A percentile compares a stretch with the other conserved stretches of the same genome.
phyloP scores from a whole-genome alignment of 1,140 invertebrate genomes.

The Microplitis demolitor region DNA sequence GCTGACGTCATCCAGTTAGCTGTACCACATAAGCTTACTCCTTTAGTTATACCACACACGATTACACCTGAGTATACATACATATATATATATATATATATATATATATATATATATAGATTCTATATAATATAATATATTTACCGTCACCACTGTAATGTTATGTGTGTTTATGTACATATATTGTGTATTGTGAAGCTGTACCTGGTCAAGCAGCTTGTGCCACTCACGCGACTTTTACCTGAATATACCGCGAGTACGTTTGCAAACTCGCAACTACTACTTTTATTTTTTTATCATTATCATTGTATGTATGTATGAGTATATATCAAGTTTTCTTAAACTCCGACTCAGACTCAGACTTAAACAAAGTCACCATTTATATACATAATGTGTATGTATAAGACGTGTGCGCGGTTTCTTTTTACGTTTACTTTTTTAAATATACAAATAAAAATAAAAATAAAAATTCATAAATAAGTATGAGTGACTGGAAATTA shows the following conservation, averaged over 20 bases:
- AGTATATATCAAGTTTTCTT: slow-evolving; percentile 20
- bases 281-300: neutral
- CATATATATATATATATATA: neutral
- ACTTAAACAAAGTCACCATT: too few species aligned
- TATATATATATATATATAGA: too few species aligned
- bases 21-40: slow-evolving; percentile 1
- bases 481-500: neutral
- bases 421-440: neutral
- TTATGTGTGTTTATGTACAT: slow-evolving; percentile 11
- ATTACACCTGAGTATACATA: neutral
- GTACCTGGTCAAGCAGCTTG: slow-evolving; percentile 9
- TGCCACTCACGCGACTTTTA: neutral
- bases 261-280: neutral
- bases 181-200: too few species aligned
- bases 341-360: neutral
- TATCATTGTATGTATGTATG: neutral
- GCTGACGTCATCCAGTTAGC: slow-evolving; percentile 30
- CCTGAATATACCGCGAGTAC: neutral
- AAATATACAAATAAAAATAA: neutral
- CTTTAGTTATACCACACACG: neutral
- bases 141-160: too few species aligned
- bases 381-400: neutral
- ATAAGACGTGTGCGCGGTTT: slow-evolving; percentile 14
- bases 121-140: too few species aligned
- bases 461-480: neutral